Percentiles rank a stretch among this genome's conserved stretches.
These are phyloP conservation scores for Osmerus eperlanus DNA, from an alignment of 2,113 vertebrate genomes.

Conservation along the genomic window DNA sequence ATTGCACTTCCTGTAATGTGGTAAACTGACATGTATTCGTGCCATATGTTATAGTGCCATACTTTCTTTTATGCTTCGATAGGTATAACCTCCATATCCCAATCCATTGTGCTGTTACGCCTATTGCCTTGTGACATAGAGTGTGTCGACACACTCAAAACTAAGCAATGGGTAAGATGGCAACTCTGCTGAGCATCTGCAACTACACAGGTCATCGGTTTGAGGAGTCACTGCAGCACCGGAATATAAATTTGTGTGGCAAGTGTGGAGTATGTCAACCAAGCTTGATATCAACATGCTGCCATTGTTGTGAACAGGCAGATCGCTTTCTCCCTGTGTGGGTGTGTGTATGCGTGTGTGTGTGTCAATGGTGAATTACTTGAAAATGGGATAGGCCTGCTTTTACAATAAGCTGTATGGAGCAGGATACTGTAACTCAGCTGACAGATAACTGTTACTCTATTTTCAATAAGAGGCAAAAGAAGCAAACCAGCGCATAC, in stretches of 20 bases:
- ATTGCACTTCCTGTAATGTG: constrained; percentile 35
- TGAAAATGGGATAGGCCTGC: constrained; percentile 16
- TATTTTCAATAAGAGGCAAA: constrained; percentile 20
- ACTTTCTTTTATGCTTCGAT: constrained; percentile 30
- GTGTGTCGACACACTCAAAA: constrained; percentile 20
- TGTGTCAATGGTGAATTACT: constrained; percentile 27
- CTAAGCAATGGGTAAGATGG: constrained; percentile 33
- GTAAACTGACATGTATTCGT: constrained; percentile 41
- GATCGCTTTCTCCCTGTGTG: constrained; percentile 46
- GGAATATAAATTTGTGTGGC: not conserved
- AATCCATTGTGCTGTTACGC: constrained; percentile 59
- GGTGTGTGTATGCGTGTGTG: constrained; percentile 13
- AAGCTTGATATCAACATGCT: constrained; percentile 18
- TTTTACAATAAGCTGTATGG: constrained; percentile 33
- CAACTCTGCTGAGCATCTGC: constrained; percentile 33
- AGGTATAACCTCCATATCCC: constrained; percentile 52
- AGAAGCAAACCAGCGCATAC: constrained; percentile 18
- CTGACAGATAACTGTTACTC: constrained; percentile 6
- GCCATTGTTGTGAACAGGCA: constrained; percentile 40
- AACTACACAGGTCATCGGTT: constrained; percentile 15
- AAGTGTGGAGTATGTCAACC: constrained; percentile 10
- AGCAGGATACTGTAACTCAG: constrained; percentile 44
- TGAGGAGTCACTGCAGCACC: constrained; percentile 23
- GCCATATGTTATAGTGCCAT: constrained; percentile 60
- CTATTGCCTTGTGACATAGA: constrained; percentile 55